These are phyloP conservation scores for Esperia sulphurella DNA, from an alignment of 2,888 invertebrate species.

Conservation along the genomic window DNA sequence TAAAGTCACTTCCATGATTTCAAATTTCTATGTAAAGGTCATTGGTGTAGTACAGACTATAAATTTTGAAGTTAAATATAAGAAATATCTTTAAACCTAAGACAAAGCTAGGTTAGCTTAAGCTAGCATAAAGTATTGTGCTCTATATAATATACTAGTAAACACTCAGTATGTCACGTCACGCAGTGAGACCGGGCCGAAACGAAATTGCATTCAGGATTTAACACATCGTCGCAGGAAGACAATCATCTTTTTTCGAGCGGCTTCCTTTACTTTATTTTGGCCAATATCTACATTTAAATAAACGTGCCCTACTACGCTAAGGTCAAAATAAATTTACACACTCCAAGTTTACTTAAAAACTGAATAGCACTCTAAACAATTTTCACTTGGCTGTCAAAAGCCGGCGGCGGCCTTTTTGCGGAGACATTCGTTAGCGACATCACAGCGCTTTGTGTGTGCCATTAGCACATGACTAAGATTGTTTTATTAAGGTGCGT, in stretches of 20 bases:
- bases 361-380: constrained; percentile 26
- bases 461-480: constrained; percentile 50
- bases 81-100: no score
- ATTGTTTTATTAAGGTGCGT: constrained; percentile 26
- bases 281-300: neutral
- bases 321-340: constrained; percentile 17
- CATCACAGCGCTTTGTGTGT: constrained; percentile 34
- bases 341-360: constrained; percentile 25
- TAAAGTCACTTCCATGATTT: no score
- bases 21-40: no score
- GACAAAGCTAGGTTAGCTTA: no score
- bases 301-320: neutral
- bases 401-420: constrained; percentile 37
- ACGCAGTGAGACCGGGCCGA: constrained; percentile 8
- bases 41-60: no score
- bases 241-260: constrained; percentile 32
- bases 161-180: no score
- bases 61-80: no score
- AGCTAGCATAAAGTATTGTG: no score
- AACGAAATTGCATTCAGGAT: constrained; percentile 12
- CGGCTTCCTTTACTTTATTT: constrained; percentile 20
- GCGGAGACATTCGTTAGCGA: constrained; percentile 58
- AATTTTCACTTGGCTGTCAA: constrained; percentile 59
- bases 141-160: no score
- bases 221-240: constrained; percentile 34